These are phyloP conservation scores for Folsomia candida DNA, from an alignment of 2,888 invertebrate species.

Conservation along the genomic window DNA sequence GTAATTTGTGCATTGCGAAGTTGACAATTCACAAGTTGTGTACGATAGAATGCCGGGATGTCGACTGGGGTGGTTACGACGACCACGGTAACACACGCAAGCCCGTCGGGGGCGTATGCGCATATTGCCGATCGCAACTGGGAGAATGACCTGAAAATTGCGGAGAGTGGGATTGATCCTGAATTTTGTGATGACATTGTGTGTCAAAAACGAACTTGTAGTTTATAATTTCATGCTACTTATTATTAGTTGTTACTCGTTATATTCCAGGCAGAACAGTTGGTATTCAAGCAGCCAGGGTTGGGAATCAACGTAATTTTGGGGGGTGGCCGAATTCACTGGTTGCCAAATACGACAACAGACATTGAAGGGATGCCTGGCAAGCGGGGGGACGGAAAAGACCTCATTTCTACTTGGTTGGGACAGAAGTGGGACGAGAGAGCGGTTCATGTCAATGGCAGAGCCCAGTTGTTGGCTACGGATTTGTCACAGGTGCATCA, in stretches of 20 bases:
- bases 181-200: constrained; percentile 75
- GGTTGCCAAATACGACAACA: constrained; percentile 49
- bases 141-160: constrained; percentile 73
- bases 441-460: constrained; percentile 60
- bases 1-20: neutral
- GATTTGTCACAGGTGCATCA: constrained; percentile 56
- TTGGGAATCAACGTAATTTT: constrained; percentile 65
- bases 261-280: too few species aligned
- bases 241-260: too few species aligned
- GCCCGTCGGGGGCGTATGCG: constrained; percentile 55
- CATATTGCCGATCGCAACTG: constrained; percentile 61
- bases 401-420: constrained; percentile 68
- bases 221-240: too few species aligned
- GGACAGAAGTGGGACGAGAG: constrained; percentile 51
- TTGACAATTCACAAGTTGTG: neutral
- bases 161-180: constrained; percentile 51
- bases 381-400: constrained; percentile 62
- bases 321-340: constrained; percentile 46
- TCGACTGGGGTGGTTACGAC: constrained; percentile 49
- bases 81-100: constrained; percentile 45
- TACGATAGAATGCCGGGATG: constrained; percentile 61
- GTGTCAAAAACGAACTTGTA: too few species aligned
- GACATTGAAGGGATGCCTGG: constrained; percentile 52
- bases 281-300: constrained; percentile 75
- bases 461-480: constrained; percentile 59